Conservation (phyloP, 2,113 vertebrate genomes). For the Tetrax tetrax region DNA sequence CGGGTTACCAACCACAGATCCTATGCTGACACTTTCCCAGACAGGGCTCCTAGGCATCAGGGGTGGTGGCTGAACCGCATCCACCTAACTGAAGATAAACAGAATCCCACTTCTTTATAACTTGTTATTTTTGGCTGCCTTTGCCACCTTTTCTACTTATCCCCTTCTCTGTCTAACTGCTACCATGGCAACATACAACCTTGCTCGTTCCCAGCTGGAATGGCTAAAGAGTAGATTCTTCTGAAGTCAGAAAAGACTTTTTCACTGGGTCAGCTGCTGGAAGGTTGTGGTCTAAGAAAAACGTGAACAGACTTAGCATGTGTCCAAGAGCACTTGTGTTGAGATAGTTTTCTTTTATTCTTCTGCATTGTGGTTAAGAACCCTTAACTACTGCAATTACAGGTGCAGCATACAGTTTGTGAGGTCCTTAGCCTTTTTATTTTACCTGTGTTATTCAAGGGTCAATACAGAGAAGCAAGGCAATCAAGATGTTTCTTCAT, state of each 20-base stretch:
- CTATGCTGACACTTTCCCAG: not conserved
- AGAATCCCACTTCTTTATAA: not conserved
- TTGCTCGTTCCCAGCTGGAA: not conserved
- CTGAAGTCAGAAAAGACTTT: not conserved
- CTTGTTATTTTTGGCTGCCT: not conserved
- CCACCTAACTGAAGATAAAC: not conserved
- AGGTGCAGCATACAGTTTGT: not conserved
- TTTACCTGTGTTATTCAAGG: not conserved
- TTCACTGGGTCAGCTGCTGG: not conserved
- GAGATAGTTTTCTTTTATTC: not conserved
- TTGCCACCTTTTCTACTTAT: not conserved
- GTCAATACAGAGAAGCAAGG: not conserved
- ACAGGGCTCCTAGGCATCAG: not conserved
- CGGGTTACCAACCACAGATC: not conserved
- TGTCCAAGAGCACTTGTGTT: not conserved
- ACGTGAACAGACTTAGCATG: not conserved
- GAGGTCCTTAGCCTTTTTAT: not conserved
- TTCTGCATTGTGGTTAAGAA: not conserved
- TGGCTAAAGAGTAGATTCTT: not conserved
- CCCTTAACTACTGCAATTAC: not conserved
- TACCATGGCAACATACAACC: not conserved
- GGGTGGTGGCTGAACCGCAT: not conserved
- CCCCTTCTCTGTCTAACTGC: not conserved
- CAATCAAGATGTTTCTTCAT: not conserved
- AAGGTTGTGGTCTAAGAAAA: not conserved